A percentile compares a stretch with the other conserved stretches of the same genome.
Conservation (phyloP, 2,113 vertebrate genomes). For the Morphnarchus princeps region DNA sequence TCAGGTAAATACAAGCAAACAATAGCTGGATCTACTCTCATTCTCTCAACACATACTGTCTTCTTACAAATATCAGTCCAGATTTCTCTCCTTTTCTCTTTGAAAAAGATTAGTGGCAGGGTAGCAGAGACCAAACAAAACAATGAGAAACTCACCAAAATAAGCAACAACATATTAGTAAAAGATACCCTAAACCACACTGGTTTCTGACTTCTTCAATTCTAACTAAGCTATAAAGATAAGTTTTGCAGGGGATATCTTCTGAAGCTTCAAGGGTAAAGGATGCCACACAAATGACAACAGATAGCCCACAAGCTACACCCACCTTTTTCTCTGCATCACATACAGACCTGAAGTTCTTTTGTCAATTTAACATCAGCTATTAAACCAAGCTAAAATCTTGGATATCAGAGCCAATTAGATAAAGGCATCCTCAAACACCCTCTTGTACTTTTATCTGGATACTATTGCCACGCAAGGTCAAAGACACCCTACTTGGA, state of each 20-base stretch:
- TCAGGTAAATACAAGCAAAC: background rate
- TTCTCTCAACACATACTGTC: accelerated
- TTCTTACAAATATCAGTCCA: background rate
- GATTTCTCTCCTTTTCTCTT: background rate
- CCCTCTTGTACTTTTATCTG: background rate
- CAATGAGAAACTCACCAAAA: background rate
- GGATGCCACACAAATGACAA: background rate
- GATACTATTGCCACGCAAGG: background rate
- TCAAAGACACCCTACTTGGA: background rate
- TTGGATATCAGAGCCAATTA: background rate
- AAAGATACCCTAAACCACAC: background rate
- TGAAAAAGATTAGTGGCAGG: background rate
- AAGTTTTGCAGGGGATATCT: background rate
- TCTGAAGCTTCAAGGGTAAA: background rate
- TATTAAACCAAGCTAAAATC: background rate
- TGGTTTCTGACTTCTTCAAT: background rate
- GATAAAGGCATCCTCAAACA: background rate
- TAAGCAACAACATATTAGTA: background rate
- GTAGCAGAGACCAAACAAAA: background rate
- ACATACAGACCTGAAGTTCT: background rate
- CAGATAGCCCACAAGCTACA: background rate
- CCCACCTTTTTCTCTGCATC: background rate
- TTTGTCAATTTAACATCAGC: background rate
- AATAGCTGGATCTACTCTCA: background rate
- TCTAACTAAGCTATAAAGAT: background rate